Evolutionary conservation across 1,140 invertebrate genomes (phyloP).

Genomic region (Scaptomyza montana): DNA sequence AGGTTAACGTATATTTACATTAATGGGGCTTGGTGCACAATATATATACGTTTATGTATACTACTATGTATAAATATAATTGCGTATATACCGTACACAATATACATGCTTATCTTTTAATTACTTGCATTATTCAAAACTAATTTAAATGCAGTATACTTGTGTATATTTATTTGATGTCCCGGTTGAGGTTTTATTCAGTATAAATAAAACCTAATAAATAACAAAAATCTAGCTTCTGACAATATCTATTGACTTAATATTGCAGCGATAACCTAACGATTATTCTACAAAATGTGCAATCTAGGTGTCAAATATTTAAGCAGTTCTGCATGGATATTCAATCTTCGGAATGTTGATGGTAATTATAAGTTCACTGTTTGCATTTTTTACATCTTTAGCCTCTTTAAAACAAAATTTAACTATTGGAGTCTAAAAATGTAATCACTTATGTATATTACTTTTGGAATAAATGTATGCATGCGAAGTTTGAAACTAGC

Average conservation of each 20-base stretch:
- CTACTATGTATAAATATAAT: slow-evolving; percentile 16
- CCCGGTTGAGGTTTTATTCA: slow-evolving; percentile 61
- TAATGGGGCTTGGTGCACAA: too few relatives aligned
- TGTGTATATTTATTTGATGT: slow-evolving; percentile 68
- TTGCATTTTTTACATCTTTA: slow-evolving; percentile 46
- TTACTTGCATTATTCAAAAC: slow-evolving; percentile 27
- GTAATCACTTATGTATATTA: slow-evolving; percentile 9
- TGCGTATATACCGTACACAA: slow-evolving; percentile 37
- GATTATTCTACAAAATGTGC: too few relatives aligned
- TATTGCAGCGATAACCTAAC: too few relatives aligned
- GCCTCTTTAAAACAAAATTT: slow-evolving; percentile 64
- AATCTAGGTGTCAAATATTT: too few relatives aligned
- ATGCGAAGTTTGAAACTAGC: slow-evolving; percentile 32
- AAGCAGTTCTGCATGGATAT: not conserved
- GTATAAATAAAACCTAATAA: slow-evolving; percentile 21
- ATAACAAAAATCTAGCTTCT: slow-evolving; percentile 7
- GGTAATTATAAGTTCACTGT: not conserved
- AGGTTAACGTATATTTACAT: too few relatives aligned
- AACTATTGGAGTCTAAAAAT: slow-evolving; percentile 54
- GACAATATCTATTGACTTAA: not conserved
- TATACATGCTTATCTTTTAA: slow-evolving; percentile 8
- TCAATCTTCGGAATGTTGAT: not conserved
- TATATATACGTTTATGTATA: slow-evolving; percentile 50
- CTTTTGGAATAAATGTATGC: slow-evolving; percentile 36
- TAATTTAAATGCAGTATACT: slow-evolving; percentile 78